phyloP scores from a whole-genome alignment of 1,140 invertebrate genomes.

The Drosophila hydei region DNA sequence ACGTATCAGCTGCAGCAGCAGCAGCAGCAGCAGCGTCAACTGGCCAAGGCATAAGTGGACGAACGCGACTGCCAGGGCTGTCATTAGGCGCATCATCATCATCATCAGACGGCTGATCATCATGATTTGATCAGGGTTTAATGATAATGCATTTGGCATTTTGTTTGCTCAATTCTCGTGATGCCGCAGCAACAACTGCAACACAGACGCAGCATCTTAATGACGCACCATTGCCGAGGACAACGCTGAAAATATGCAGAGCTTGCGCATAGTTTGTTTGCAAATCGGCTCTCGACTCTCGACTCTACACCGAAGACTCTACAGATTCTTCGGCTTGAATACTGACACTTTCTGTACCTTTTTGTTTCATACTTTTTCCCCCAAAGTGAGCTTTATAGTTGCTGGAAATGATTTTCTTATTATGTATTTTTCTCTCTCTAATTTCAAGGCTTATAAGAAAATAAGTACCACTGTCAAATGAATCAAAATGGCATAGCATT shows the following conservation, averaged over 20 bases:
- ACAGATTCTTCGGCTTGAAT: neutral
- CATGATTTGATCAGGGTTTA: conserved; percentile 36
- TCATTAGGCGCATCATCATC: conserved; percentile 40
- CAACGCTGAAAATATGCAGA: conserved; percentile 12
- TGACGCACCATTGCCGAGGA: conserved; percentile 50
- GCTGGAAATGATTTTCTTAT: conserved; percentile 4
- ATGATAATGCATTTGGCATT: conserved; percentile 50
- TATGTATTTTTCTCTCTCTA: neutral
- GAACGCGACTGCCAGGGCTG: conserved; percentile 42
- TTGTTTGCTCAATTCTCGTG: conserved; percentile 64
- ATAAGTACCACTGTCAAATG: no score
- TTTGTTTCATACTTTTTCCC: neutral
- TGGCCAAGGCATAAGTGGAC: conserved; percentile 39
- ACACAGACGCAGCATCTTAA: conserved; percentile 53
- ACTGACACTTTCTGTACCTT: conserved; percentile 8
- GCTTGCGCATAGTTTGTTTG: neutral
- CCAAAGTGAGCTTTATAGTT: neutral
- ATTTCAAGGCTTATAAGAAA: no score
- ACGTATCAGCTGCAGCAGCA: conserved; percentile 22
- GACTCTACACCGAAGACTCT: neutral
- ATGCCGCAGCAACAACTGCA: conserved; percentile 8
- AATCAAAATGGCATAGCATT: no score
- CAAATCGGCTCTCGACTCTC: neutral
- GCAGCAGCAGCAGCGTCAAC: conserved; percentile 11
- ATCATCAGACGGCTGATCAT: conserved; percentile 15